Percentiles rank a stretch among this genome's conserved stretches.
These are phyloP conservation scores for Heterohyrax brucei DNA, from an alignment of 2,797 vertebrate species.

Conservation along the genomic window DNA sequence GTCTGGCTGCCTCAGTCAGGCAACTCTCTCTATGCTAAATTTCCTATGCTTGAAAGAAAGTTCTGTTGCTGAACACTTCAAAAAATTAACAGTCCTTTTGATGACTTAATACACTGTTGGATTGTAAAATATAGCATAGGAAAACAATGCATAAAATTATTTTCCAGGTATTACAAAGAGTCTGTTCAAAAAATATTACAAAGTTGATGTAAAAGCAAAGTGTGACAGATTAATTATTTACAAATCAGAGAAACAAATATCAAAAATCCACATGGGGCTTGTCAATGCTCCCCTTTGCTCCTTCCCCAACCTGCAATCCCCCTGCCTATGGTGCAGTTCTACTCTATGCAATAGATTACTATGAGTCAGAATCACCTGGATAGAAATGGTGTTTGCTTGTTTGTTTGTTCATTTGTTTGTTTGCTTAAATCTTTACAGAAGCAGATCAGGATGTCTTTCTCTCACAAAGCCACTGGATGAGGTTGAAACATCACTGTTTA, in stretches of 20 bases:
- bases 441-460: no score
- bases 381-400: no score
- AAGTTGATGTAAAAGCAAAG: not conserved
- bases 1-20: no score
- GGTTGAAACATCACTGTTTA: no score
- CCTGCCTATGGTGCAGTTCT: no score
- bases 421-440: no score
- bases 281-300: no score
- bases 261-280: not conserved
- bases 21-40: not conserved
- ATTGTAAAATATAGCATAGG: not conserved
- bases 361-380: no score
- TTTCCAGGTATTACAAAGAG: not conserved
- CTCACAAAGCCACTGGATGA: no score
- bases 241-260: conserved; percentile 9
- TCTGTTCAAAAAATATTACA: conserved; percentile 8
- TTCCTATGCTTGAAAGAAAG: conserved; percentile 14
- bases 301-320: no score
- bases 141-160: not conserved
- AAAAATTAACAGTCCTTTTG: conserved; percentile 2
- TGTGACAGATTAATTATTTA: not conserved
- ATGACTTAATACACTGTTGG: not conserved
- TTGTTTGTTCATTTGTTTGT: no score
- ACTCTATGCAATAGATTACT: no score
- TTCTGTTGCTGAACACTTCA: conserved; percentile 54